Evolutionary conservation across 2,888 invertebrate species (phyloP).

Genomic region (Fragum whitleyi): DNA sequence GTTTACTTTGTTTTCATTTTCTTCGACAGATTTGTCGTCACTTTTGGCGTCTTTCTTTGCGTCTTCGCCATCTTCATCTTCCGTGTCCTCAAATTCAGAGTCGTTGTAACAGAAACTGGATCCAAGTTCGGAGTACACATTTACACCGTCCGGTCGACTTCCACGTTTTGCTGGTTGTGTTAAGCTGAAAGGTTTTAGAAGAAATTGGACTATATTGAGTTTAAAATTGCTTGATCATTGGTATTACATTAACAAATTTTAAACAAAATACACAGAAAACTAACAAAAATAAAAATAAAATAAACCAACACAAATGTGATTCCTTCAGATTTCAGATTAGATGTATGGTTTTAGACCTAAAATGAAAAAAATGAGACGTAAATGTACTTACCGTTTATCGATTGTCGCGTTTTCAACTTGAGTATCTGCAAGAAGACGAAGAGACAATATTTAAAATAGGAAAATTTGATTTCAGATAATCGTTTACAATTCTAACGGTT

Average conservation of each 20-base stretch:
- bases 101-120: slow-evolving; percentile 30
- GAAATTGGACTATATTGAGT: not conserved
- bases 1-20: not conserved
- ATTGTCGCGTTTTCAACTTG: slow-evolving; percentile 21
- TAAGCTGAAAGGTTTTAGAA: slow-evolving; percentile 11
- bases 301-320: no score
- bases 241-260: no score
- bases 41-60: not conserved
- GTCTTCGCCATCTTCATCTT: slow-evolving; percentile 14
- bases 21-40: not conserved
- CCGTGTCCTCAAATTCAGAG: slow-evolving; percentile 27
- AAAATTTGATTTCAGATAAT: no score
- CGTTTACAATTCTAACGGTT: no score
- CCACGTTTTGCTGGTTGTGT: not conserved
- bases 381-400: slow-evolving; percentile 21
- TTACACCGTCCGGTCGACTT: not conserved
- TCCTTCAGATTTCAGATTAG: no score
- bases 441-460: not conserved
- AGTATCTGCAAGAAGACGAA: slow-evolving; percentile 10
- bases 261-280: no score
- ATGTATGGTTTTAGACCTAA: no score
- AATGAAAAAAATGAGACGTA: no score
- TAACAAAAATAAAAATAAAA: no score
- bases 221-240: no score
- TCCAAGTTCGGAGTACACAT: slow-evolving; percentile 30